phyloP scores from a whole-genome alignment of 1,140 invertebrate species.

The Asobara japonica region DNA sequence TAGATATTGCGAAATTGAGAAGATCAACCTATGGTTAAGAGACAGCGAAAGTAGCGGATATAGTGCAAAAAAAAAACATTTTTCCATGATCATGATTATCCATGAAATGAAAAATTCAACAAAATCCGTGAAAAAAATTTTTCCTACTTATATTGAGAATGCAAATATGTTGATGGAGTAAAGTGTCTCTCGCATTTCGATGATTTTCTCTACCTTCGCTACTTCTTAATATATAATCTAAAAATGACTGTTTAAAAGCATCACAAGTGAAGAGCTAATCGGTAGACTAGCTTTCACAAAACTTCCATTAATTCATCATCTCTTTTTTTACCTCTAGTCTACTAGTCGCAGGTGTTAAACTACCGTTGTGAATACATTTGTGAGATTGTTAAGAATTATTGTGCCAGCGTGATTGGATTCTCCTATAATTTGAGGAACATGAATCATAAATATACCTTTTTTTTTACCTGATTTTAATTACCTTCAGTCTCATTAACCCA shows the following conservation, averaged over 20 bases:
- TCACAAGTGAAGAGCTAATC: background rate
- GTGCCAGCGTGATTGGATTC: background rate
- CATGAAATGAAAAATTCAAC: too few species aligned
- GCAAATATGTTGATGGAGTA: too few species aligned
- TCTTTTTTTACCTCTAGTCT: conserved; percentile 19
- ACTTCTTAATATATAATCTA: too few species aligned
- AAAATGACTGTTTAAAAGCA: background rate
- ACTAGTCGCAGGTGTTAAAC: conserved; percentile 5
- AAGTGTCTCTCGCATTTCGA: too few species aligned
- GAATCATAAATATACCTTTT: background rate
- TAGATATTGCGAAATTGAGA: too few species aligned
- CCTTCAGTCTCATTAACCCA: background rate
- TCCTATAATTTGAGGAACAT: background rate
- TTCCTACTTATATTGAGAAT: background rate
- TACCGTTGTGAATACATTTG: conserved; percentile 4
- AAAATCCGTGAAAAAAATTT: background rate
- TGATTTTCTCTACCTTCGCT: too few species aligned
- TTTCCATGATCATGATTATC: too few species aligned
- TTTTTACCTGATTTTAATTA: too few species aligned
- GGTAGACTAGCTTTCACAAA: background rate
- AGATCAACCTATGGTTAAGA: too few species aligned
- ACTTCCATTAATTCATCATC: background rate
- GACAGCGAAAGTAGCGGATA: too few species aligned
- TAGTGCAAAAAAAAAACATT: too few species aligned
- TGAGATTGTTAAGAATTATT: background rate